These are phyloP conservation scores for Chrysodeixis includens DNA, from an alignment of 2,888 invertebrate species.

Conservation along the genomic window DNA sequence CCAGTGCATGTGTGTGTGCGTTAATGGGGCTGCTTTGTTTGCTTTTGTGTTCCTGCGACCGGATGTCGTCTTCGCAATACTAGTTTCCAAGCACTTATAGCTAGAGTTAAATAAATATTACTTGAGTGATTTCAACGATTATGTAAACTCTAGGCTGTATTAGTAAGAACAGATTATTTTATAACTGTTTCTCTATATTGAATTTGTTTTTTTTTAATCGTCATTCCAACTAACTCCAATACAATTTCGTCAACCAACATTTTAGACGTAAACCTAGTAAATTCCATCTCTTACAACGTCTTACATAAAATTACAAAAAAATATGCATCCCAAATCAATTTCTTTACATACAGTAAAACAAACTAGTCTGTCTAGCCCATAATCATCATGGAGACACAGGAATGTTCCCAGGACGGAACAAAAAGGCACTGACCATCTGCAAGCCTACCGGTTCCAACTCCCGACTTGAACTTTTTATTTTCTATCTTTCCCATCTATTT, in stretches of 20 bases:
- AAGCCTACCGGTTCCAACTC: slow-evolving; percentile 78
- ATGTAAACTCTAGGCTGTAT: neutral
- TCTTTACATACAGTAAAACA: slow-evolving; percentile 24
- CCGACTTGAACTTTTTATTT: slow-evolving; percentile 72
- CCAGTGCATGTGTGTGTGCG: slow-evolving; percentile 57
- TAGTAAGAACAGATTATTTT: neutral
- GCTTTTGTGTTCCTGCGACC: slow-evolving; percentile 55
- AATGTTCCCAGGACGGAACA: slow-evolving; percentile 80
- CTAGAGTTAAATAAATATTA: slow-evolving; percentile 42
- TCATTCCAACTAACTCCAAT: too few species aligned
- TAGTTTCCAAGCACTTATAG: slow-evolving; percentile 22
- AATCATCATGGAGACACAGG: slow-evolving; percentile 51
- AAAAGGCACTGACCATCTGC: slow-evolving; percentile 80
- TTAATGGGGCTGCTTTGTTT: slow-evolving; percentile 72
- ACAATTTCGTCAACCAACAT: too few species aligned
- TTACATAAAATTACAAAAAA: neutral
- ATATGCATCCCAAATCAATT: neutral
- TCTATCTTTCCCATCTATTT: slow-evolving; percentile 81
- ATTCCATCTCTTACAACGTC: neutral
- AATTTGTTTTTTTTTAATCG: neutral
- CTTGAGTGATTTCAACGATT: neutral
- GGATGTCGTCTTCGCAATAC: slow-evolving; percentile 56
- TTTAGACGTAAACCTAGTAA: neutral
- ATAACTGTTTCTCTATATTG: neutral
- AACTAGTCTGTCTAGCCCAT: slow-evolving; percentile 12